These are phyloP conservation scores for Nibea coibor DNA, from an alignment of 2,113 vertebrate species.

Conservation along the genomic window DNA sequence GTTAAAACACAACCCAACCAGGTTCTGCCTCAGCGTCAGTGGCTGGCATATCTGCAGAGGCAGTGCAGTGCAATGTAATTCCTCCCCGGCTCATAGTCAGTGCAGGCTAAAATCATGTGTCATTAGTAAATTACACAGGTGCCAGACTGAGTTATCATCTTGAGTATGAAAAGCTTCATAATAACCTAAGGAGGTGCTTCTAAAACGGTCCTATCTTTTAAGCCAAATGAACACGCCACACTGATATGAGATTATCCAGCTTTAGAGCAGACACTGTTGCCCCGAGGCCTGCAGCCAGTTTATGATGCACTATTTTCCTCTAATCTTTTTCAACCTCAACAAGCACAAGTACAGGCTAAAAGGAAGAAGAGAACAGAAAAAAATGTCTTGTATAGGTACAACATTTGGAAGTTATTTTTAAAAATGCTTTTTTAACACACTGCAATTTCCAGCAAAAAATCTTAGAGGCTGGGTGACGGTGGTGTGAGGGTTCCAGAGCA, in stretches of 20 bases:
- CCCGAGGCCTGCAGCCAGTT: slow-evolving; percentile 91
- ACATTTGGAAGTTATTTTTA: not conserved
- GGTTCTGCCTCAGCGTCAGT: slow-evolving; percentile 74
- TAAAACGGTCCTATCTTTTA: slow-evolving; percentile 85
- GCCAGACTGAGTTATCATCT: slow-evolving; percentile 87
- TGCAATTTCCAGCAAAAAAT: slow-evolving; percentile 26
- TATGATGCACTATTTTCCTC: slow-evolving; percentile 92
- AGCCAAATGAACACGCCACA: slow-evolving; percentile 89
- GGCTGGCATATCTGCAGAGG: slow-evolving; percentile 52
- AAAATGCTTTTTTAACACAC: slow-evolving; percentile 6
- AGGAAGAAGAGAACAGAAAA: slow-evolving; percentile 84
- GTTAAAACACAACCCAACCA: slow-evolving; percentile 72
- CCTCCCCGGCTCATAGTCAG: slow-evolving; percentile 65
- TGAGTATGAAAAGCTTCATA: slow-evolving; percentile 85
- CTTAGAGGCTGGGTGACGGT: slow-evolving; percentile 16
- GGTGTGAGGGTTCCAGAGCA: not conserved
- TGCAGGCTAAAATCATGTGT: slow-evolving; percentile 83
- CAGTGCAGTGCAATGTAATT: slow-evolving; percentile 65
- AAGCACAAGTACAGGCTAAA: slow-evolving; percentile 89
- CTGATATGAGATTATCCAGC: slow-evolving; percentile 97
- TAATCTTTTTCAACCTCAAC: slow-evolving; percentile 96
- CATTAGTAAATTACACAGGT: slow-evolving; percentile 90
- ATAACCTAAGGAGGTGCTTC: slow-evolving; percentile 87
- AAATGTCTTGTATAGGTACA: slow-evolving; percentile 27
- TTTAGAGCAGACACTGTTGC: slow-evolving; percentile 91